Evolutionary conservation across 2,113 vertebrate species (phyloP), one percentile per base, ranked within the genome.

Genomic region (Fregata magnificens): DNA sequence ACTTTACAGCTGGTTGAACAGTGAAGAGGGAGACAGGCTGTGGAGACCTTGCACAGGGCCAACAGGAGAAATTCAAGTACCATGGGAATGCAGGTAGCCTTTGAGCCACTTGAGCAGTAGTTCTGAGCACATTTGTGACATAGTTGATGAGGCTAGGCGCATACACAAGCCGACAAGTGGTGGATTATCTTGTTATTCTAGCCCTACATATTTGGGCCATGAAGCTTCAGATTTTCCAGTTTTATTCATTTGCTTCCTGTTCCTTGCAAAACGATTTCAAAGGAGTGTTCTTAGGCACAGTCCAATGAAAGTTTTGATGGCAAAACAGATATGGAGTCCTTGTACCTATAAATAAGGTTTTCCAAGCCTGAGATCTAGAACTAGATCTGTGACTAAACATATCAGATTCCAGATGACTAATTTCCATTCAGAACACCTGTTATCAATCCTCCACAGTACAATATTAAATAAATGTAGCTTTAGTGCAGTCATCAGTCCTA

Each of bases 191-290:
- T 82, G 0, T 31, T 84, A 40, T 14, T 53, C 4, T 36, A 40
- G 3, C 4, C 4, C 4, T 53, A 31, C 1, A 5, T 53, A 36
- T 44, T 20, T 61, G 8, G 10, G 9, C 6, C 42, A 21, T 6
- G 16, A 49, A 82, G 6, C 34, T 36, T 56, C 18, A 22, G 13
- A n/a, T 66, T 77, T 83, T 83, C 26, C 2, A 18, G 6, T 66
- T 78, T 74, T 50, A 40, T 4, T 49, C 5, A 29, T 71, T 85
- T 66, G 6, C 4, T 65, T 80, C 12, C 7, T 59, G 2, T 32
- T 85, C 7, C 7, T 69, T 36, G 2, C 17, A 72, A 59, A 4
- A 26, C 12, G 61, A 12, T 63, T 42, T 86, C 16, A 74, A 74
- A 79, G 1, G 21, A 34, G 3, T 38, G 3, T n/a, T 53, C 7